Evolutionary conservation across 2,797 vertebrate species (phyloP).

Genomic region (Semotilus atromaculatus): DNA sequence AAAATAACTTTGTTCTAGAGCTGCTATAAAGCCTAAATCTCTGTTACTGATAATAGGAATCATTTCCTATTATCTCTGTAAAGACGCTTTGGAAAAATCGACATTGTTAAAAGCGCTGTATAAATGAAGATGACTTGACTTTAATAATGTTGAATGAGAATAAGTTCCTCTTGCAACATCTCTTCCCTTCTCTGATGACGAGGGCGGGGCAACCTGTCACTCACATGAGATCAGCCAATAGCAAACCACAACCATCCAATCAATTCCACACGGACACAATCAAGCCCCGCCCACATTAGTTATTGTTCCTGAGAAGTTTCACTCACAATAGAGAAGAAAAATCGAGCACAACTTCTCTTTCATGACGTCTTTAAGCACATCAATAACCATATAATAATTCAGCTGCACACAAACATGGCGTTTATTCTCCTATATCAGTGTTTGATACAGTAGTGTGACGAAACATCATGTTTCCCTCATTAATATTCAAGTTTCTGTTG

Average conservation of each 20-base stretch:
- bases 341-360: neutral
- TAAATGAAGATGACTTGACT: no score
- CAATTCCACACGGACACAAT: neutral
- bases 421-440: neutral
- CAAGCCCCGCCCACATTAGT: neutral
- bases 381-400: neutral
- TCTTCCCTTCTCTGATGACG: neutral
- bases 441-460: slow-evolving; percentile 1
- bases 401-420: neutral
- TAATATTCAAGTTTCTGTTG: neutral
- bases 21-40: no score
- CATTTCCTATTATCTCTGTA: no score
- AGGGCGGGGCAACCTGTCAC: neutral
- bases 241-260: neutral
- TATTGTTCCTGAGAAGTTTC: neutral
- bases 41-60: no score
- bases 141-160: no score
- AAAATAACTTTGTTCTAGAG: no score
- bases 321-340: neutral
- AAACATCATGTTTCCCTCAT: neutral
- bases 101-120: no score
- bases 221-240: neutral
- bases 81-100: no score
- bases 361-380: neutral
- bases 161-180: no score